Evolutionary conservation across 2,888 invertebrate genomes (phyloP).

Genomic region (Malthinus flaveolus): DNA sequence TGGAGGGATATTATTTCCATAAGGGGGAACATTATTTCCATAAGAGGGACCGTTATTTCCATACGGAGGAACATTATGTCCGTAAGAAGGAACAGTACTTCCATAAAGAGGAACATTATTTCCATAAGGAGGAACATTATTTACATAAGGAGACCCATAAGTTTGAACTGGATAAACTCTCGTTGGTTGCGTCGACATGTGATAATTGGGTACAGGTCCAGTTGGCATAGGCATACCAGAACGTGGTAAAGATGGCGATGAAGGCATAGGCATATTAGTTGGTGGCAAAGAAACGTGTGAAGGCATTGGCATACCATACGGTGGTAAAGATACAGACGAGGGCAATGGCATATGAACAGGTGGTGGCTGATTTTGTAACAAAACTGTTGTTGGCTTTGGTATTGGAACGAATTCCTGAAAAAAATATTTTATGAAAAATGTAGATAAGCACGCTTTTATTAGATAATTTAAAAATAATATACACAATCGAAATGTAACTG

Average conservation of each 20-base stretch:
- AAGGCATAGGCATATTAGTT: neutral
- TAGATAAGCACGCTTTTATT: too few relatives aligned
- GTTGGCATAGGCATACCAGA: constrained; percentile 7
- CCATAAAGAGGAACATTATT: too few relatives aligned
- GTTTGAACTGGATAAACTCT: constrained; percentile 20
- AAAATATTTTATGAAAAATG: neutral
- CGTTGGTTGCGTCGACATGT: constrained; percentile 15
- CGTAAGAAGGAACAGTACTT: too few relatives aligned
- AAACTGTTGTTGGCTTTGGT: neutral
- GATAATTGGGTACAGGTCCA: neutral
- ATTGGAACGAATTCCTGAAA: neutral
- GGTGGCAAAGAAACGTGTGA: neutral
- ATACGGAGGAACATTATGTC: neutral
- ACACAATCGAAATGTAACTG: too few relatives aligned
- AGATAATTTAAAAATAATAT: too few relatives aligned
- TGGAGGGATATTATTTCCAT: too few relatives aligned
- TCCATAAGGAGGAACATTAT: too few relatives aligned
- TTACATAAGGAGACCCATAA: too few relatives aligned
- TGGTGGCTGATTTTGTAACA: neutral
- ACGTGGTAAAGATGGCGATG: neutral
- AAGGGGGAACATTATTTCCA: too few relatives aligned
- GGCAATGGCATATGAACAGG: neutral
- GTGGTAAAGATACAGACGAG: neutral
- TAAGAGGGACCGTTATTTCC: too few relatives aligned
- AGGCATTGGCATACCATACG: constrained; percentile 13